Evolutionary conservation across 2,113 vertebrate species (phyloP).

Genomic region (Mobula hypostoma): DNA sequence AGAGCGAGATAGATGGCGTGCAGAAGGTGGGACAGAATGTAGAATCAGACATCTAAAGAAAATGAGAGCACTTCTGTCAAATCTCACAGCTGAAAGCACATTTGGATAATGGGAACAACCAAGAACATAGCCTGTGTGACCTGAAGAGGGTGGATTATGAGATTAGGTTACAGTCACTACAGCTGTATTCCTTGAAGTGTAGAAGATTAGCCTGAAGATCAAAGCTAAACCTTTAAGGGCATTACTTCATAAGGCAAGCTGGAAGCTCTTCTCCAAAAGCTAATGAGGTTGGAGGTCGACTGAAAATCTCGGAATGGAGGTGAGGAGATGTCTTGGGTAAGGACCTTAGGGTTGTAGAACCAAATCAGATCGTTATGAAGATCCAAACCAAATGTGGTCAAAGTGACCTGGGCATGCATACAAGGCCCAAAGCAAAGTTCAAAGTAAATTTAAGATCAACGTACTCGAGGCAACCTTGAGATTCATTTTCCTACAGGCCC

Average conservation of each 20-base stretch:
- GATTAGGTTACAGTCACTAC: not conserved
- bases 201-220: not conserved
- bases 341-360: not conserved
- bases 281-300: not conserved
- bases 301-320: not conserved
- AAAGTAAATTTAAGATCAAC: too few species aligned
- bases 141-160: not conserved
- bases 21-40: too few species aligned
- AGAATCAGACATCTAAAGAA: too few species aligned
- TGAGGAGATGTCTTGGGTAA: not conserved
- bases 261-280: not conserved
- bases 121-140: not conserved
- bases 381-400: not conserved
- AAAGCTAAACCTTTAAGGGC: not conserved
- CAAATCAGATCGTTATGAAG: not conserved
- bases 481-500: too few species aligned
- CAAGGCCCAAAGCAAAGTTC: not conserved
- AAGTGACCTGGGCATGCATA: not conserved
- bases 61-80: too few species aligned
- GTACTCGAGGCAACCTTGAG: too few species aligned
- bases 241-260: not conserved
- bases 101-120: too few species aligned
- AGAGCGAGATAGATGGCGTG: too few species aligned
- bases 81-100: too few species aligned
- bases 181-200: not conserved